Evolutionary conservation across 2,797 vertebrate species (phyloP).

Genomic region (Tokudaia tokunoshimensis): DNA sequence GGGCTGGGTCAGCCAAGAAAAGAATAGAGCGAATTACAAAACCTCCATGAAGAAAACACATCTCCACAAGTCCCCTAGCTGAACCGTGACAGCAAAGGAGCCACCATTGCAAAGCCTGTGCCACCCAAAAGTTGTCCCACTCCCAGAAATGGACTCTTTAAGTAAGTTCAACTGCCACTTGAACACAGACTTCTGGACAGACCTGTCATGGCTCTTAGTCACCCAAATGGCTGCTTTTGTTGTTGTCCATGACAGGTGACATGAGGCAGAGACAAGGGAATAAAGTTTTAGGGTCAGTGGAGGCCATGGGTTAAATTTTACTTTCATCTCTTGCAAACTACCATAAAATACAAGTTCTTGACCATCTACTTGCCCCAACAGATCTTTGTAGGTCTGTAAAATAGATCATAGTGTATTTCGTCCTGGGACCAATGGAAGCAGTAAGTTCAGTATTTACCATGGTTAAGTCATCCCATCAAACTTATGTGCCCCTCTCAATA

Average conservation of each 20-base stretch:
- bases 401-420: neutral
- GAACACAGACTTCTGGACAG: neutral
- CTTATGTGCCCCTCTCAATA: neutral
- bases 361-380: neutral
- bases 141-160: neutral
- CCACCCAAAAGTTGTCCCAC: neutral
- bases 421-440: neutral
- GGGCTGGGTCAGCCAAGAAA: neutral
- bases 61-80: neutral
- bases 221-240: neutral
- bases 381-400: constrained; percentile 12
- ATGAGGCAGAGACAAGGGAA: neutral
- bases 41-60: neutral
- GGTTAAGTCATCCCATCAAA: neutral
- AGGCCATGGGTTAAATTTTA: neutral
- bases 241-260: neutral
- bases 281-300: neutral
- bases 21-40: constrained; percentile 24
- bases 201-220: neutral
- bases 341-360: neutral
- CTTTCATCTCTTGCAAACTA: neutral
- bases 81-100: neutral
- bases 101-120: neutral
- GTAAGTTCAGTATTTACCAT: neutral
- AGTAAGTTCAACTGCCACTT: neutral